A percentile compares a stretch with the other conserved stretches of the same genome.
Evolutionary conservation across 2,113 vertebrate species (phyloP).

Genomic region (Phyllopteryx taeniolatus): DNA sequence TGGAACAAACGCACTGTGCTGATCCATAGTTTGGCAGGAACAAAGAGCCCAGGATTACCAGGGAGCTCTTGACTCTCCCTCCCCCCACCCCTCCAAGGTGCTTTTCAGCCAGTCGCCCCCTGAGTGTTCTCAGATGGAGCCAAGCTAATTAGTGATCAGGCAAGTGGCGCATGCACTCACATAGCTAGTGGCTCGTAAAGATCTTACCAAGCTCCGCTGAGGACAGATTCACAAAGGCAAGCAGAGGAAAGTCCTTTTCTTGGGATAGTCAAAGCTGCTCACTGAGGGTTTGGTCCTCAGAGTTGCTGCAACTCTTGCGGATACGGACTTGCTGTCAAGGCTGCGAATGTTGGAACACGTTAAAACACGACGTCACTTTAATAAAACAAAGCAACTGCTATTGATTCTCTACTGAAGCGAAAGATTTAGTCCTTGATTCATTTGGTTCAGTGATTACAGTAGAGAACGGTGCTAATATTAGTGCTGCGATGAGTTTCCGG

Average conservation of each 20-base stretch:
- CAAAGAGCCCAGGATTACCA: conserved; percentile 35
- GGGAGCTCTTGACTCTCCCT: conserved; percentile 38
- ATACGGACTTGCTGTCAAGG: background rate
- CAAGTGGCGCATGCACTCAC: conserved; percentile 62
- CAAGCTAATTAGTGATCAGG: conserved; percentile 65
- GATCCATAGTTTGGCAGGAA: background rate
- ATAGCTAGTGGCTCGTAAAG: conserved; percentile 62
- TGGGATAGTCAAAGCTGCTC: conserved; percentile 49
- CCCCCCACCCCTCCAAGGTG: background rate
- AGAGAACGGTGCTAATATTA: background rate
- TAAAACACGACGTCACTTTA: background rate
- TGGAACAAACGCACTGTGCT: conserved; percentile 1
- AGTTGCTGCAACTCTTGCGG: conserved; percentile 31
- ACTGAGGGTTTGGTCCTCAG: conserved; percentile 55
- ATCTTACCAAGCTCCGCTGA: conserved; percentile 63
- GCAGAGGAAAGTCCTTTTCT: conserved; percentile 43
- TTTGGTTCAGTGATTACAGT: background rate
- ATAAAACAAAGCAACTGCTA: background rate
- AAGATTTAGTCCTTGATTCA: background rate
- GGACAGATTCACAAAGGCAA: conserved; percentile 56
- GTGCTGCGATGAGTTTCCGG: background rate
- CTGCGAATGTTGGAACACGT: background rate
- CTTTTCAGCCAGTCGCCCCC: conserved; percentile 38
- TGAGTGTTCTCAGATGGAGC: conserved; percentile 71
- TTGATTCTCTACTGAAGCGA: background rate